Evolutionary conservation across 2,797 vertebrate genomes (phyloP).

Genomic region (Etheostoma perlongum): DNA sequence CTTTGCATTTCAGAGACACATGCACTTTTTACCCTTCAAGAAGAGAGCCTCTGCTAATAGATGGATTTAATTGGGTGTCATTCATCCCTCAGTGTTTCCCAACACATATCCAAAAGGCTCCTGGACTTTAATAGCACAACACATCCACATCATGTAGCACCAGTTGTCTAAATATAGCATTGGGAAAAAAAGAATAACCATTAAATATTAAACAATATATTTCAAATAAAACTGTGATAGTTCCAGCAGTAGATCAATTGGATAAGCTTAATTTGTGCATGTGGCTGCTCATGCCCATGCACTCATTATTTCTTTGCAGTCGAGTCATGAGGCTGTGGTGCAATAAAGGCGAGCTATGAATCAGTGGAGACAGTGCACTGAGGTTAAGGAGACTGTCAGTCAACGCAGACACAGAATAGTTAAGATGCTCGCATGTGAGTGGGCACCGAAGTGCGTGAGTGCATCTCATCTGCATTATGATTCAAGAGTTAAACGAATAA

Average conservation of each 20-base stretch:
- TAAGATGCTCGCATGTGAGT: constrained; percentile 31
- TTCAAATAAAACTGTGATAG: constrained; percentile 49
- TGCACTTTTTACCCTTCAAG: constrained; percentile 25
- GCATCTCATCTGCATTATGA: constrained; percentile 38
- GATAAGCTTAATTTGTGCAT: constrained; percentile 47
- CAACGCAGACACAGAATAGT: constrained; percentile 56
- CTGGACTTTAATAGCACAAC: constrained; percentile 20
- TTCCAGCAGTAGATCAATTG: constrained; percentile 36
- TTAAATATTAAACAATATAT: constrained; percentile 43
- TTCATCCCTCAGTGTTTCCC: constrained; percentile 10
- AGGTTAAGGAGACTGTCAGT: constrained; percentile 70
- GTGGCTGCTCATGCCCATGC: constrained; percentile 22
- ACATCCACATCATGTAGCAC: constrained; percentile 6
- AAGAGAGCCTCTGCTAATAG: constrained; percentile 16
- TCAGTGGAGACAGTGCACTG: constrained; percentile 64
- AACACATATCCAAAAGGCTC: neutral
- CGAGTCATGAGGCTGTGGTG: constrained; percentile 42
- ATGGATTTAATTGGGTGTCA: constrained; percentile 46
- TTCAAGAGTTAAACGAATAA: constrained; percentile 46
- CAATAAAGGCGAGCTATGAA: constrained; percentile 61
- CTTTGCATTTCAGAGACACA: constrained; percentile 48
- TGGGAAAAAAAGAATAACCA: constrained; percentile 33
- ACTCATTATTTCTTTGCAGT: constrained; percentile 65
- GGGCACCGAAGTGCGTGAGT: constrained; percentile 18
- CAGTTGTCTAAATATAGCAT: neutral